A percentile compares a stretch with the other conserved stretches of the same genome.
These are phyloP conservation scores for Paratilapia polleni DNA, from an alignment of 2,113 vertebrate species.

Conservation along the genomic window DNA sequence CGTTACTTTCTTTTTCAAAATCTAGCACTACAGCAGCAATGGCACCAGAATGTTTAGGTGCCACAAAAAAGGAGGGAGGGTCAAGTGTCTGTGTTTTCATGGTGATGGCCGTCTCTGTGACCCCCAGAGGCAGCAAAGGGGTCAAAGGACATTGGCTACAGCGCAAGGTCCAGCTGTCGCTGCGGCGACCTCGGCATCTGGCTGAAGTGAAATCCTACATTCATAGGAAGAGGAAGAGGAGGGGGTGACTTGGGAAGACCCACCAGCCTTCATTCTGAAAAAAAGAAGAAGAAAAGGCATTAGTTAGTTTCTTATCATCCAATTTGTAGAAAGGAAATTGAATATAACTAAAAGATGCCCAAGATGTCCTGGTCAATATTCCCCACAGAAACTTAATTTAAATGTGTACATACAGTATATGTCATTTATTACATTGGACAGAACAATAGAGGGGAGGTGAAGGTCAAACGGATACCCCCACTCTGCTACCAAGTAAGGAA, in stretches of 20 bases:
- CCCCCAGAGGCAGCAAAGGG: conserved; percentile 61
- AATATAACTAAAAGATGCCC: background rate
- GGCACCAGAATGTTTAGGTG: conserved; percentile 70
- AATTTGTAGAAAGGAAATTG: conserved; percentile 5
- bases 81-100: conserved; percentile 79
- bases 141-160: conserved; percentile 70
- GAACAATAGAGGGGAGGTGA: conserved; percentile 11
- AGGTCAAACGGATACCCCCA: conserved; percentile 53
- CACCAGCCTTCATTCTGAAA: conserved; percentile 72
- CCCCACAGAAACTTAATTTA: background rate
- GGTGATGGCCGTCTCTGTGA: conserved; percentile 64
- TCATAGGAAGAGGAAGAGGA: conserved; percentile 38
- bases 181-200: conserved; percentile 59
- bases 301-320: conserved; percentile 20
- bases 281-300: conserved; percentile 11
- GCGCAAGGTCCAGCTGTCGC: conserved; percentile 77
- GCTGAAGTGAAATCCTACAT: conserved; percentile 57
- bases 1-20: conserved; percentile 31
- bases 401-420: background rate
- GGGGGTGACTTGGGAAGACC: background rate
- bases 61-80: conserved; percentile 59
- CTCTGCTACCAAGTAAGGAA: conserved; percentile 75
- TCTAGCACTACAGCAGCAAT: conserved; percentile 77
- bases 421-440: conserved; percentile 45
- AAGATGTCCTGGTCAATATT: background rate